Evolutionary conservation across 2,888 invertebrate genomes (phyloP), one percentile per base, ranked within the genome.

Genomic region (Nephrocerus scutellatus): DNA sequence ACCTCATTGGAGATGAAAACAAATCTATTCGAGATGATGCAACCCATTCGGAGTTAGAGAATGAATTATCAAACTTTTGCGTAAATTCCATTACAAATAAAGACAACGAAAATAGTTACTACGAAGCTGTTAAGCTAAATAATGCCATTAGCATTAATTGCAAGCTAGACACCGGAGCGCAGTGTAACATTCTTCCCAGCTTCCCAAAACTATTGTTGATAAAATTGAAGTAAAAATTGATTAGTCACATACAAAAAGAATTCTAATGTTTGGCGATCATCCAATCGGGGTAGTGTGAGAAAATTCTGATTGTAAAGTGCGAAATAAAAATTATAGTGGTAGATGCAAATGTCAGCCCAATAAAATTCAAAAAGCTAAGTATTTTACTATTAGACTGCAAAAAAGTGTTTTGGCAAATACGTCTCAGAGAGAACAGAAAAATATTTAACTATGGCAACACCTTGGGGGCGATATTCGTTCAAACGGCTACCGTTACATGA

Each of bases 301-400:
- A 14, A 20, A 7, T 7, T 30, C 16, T 19, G 21, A 32, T 13
- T 32, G 29, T 14, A 9, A 24, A 33, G 28, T 14, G n/a, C n/a
- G 5, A 33, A 33, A 32, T 7, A 29, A 13, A 30, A 5, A 35
- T 35, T 26, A 40, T 28, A 16, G 25, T 40, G 6, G 34, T 35
- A 29, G 28, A 12, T 29, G 19, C 19, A 20, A 21, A 24, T 25
- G 13, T 30, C 5, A 15, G 6, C 19, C 28, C 32, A 19, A 22
- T 32, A 22, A 36, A 14, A 29, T 42, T 6, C 9, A 28, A 19
- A 16, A 26, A 16, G n/a, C n/a, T n/a, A n/a, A 45, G 29, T 37
- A 38, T 26, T 44, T 46, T 29, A 47, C 21, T 42, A 12, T 25
- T 49, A 24, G 49, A 49, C 10, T 49, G 50, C 31, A 28, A 44